phyloP scores from a whole-genome alignment of 2,113 vertebrate species.

The Equus przewalskii region DNA sequence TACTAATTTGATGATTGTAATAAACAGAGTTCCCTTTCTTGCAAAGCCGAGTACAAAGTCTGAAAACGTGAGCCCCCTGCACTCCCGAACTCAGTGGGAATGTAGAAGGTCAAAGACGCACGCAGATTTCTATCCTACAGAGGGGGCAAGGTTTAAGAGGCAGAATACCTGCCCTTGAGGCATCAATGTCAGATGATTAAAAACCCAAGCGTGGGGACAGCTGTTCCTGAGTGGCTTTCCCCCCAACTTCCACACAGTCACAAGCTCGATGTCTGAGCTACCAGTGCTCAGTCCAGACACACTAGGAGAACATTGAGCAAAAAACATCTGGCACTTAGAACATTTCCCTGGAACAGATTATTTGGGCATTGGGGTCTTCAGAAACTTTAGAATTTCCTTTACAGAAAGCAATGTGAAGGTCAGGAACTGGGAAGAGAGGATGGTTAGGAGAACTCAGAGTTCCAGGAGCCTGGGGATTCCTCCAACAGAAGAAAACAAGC shows the following conservation, averaged over 20 bases:
- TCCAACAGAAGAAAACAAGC: not conserved
- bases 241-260: not conserved
- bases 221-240: not conserved
- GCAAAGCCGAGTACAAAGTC: not conserved
- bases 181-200: not conserved
- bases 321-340: conserved; percentile 60
- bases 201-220: not conserved
- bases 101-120: not conserved
- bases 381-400: conserved; percentile 37
- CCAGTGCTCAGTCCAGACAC: not conserved
- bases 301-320: conserved; percentile 30
- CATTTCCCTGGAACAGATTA: conserved; percentile 28
- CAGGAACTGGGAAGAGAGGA: not conserved
- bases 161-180: not conserved
- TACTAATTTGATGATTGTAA: not conserved
- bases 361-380: conserved; percentile 27
- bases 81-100: not conserved
- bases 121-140: not conserved
- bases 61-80: not conserved
- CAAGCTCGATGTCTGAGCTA: not conserved
- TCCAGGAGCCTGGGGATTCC: not conserved
- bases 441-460: not conserved
- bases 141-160: not conserved
- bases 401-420: not conserved
- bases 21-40: not conserved